Evolutionary conservation across 1,140 invertebrate genomes (phyloP), one percentile per base, ranked within the genome.

Genomic region (Asbolus verrucosus): DNA sequence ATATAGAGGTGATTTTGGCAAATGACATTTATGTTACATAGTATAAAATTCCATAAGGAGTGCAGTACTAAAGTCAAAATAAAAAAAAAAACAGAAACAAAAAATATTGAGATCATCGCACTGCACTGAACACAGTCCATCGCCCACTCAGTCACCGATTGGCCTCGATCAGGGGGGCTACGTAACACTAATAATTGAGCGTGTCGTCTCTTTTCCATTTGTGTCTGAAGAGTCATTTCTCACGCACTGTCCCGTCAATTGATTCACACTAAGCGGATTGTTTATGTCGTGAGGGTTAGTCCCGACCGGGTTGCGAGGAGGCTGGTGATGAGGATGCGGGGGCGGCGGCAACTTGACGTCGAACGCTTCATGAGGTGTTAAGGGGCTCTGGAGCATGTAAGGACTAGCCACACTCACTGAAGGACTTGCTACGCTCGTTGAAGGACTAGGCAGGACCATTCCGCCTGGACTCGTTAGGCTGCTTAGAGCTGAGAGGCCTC

Each of bases 231-330:
- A 80, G 60, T 82, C 80, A 77, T 82, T 88, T 76, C 88, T 87
- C 73, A 88, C 85, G 82, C 87, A 88, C 83, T 89, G 87, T 73
- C 89, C 92, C 31, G 92, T 94, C 68, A 95, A 83, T 82, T 94
- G 92, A 76, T 94, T 94, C 24, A 96, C 93, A 81, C 92, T 94
- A 16, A 95, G 84, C 15, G 94, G 94, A 85, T 95, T 95, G 83
- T 96, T 95, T 65, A 92, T 91, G 84, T 95, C 93, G 74, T 93
- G 89, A 6, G 94, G 94, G 83, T 95, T 95, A 6, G 93, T 94
- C 61, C 93, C 94, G 30, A 95, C 93, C 13, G 94, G 93, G 80
- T 92, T 89, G 33, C 92, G 85, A 27, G 84, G 84, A 31, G 78
- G 81, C 60, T 72, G 78, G 72, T 82, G 77, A 33, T 81, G 79